Conservation (phyloP, 2,888 invertebrate genomes). For the Syrista parreyssii region DNA sequence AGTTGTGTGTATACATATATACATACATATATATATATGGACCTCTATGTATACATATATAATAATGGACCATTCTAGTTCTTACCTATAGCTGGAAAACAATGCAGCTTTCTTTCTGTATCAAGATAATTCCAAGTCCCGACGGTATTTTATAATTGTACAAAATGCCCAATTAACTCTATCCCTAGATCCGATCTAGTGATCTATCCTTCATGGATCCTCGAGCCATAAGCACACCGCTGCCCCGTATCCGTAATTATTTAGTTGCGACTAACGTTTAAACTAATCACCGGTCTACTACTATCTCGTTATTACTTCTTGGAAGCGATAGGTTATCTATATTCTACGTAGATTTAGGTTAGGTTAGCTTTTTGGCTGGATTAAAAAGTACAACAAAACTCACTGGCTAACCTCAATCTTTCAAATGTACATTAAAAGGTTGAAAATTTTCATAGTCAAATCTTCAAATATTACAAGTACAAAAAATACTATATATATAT, state of each 20-base stretch:
- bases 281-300: not conserved
- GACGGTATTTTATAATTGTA: conserved; percentile 2
- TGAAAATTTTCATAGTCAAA: not conserved
- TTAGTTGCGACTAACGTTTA: conserved; percentile 1
- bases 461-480: not conserved
- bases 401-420: not conserved
- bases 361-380: not conserved
- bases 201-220: not conserved
- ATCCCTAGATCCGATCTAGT: conserved; percentile 3
- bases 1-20: too few relatives aligned
- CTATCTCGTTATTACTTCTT: not conserved
- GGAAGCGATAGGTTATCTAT: not conserved
- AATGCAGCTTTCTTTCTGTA: not conserved
- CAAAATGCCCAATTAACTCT: not conserved
- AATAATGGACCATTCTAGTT: not conserved
- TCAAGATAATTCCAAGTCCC: not conserved
- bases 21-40: too few relatives aligned
- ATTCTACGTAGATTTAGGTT: not conserved
- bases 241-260: not conserved
- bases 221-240: not conserved
- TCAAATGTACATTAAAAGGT: not conserved
- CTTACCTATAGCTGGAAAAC: not conserved
- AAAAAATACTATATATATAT: not conserved
- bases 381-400: not conserved
- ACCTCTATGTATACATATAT: not conserved